Base-by-base conservation (phyloP, 2,113 vertebrate species). In the Trinectes maculatus region DNA sequence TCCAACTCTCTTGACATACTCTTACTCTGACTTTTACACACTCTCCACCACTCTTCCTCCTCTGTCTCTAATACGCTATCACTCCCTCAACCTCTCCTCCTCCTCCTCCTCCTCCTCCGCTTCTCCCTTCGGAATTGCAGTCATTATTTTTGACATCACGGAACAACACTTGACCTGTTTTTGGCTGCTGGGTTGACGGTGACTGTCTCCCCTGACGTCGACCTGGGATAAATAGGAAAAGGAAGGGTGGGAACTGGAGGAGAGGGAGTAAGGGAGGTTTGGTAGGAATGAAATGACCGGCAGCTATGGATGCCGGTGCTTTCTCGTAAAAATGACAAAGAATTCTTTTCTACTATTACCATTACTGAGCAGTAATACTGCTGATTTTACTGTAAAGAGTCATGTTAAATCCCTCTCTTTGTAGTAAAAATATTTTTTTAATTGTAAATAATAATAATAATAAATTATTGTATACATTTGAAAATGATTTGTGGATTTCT, bases 161-260 rank as follows among this genome's bases (percentile, higher is more conserved):
- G 54, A 77, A 77, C 60, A 80, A 62, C 78, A 76, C 75, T 85
- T 80, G 80, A 76, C 56, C 80, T 71, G 78, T 64, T 82, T 71
- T 68, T 44, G 69, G 53, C 60, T 53, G 42, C 34, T 0, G 7
- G 52, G 54, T 48, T 62, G 62, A 79, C 69, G 73, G 59, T 31
- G n/a, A 54, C 52, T 36, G 51, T 70, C 54, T 65, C 56, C 9
- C 5, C 49, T 79, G 60, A 74, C 49, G 31, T 84, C 28, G 2
- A 2, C 33, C 53, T 16, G 12, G 44, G 63, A 75, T 37, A 33
- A n/a, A n/a, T n/a, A n/a, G n/a, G 43, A 65, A 61, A 61, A 64
- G 13, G 54, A 74, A 44, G 80, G 58, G 51, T 43, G 16, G 34
- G 25, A 56, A 40, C 13, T 9, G 29, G 34, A 55, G 19, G 68